Evolutionary conservation across 2,888 invertebrate genomes (phyloP), one percentile per base, ranked within the genome.

Genomic region (Molorchus minor): DNA sequence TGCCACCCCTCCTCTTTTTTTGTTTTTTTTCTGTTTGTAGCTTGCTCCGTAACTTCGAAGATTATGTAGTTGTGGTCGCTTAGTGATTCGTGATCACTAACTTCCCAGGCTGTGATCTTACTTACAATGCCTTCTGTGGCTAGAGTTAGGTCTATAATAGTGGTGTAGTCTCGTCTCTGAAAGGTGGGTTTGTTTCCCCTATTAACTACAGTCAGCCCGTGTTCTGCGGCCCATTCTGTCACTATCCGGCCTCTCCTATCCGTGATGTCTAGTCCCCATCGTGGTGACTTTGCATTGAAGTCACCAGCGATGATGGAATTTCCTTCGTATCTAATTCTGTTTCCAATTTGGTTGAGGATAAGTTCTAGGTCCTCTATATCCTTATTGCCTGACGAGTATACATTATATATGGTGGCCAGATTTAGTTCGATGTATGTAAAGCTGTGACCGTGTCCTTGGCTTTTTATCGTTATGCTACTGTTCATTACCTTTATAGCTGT

Each of bases 131-230:
- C 38, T 7, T 8, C 53, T 4, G 64, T 57, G 7, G 53, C 43
- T 7, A 67, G 21, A 0, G 64, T 65, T 12, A 68, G 56, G 47
- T 65, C 65, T 4, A 68, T 33, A 16, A 67, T 64, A 1, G 65
- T 65, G 3, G 52, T 25, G 35, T 58, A 61, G n/a, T 57, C 57
- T 8, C 43, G 15, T 40, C 59, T 57, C 12, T 54, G 53, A 13
- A 61, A 60, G 4, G 56, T 56, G 35, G 59, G 55, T 36, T 47
- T 41, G 17, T 16, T 43, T n/a, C 61, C 58, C 30, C 33, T 8
- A 29, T 62, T 62, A 3, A 51, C 17, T 17, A 47, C 13, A 5
- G 49, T 41, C 5, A 55, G 30, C 19, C 55, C 45, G 25, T 44
- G 29, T 15, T 30, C 21, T 8, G 61, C 58, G 13, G 51, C 30